These are phyloP conservation scores for Himalopsyche japonica DNA, from an alignment of 2,888 invertebrate genomes.

Conservation along the genomic window DNA sequence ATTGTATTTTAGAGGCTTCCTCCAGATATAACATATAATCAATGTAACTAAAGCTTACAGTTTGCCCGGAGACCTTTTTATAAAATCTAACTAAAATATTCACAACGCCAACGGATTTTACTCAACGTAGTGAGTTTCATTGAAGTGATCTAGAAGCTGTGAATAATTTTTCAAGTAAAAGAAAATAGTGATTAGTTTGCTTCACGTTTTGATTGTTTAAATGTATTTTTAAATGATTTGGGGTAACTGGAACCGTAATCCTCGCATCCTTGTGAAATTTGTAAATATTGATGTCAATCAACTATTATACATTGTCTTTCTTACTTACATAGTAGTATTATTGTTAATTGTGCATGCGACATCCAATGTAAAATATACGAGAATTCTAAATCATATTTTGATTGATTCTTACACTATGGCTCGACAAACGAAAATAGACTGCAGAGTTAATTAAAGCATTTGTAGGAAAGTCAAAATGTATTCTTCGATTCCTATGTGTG, in stretches of 20 bases:
- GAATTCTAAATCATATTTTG: not conserved
- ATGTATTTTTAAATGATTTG: not conserved
- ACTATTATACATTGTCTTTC: not conserved
- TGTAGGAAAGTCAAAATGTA: too few relatives aligned
- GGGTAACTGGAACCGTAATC: not conserved
- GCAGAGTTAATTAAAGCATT: too few relatives aligned
- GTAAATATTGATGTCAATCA: not conserved
- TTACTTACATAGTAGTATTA: not conserved
- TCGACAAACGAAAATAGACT: too few relatives aligned
- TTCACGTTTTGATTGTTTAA: not conserved
- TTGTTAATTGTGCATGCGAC: not conserved
- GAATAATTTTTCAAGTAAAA: not conserved
- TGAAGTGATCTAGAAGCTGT: not conserved
- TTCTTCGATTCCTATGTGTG: too few relatives aligned
- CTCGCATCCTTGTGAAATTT: not conserved
- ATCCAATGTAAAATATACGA: not conserved
- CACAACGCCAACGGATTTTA: too few relatives aligned
- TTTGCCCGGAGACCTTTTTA: too few relatives aligned
- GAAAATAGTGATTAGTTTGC: not conserved
- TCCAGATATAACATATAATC: not conserved
- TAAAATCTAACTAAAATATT: too few relatives aligned
- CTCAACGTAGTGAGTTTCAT: not conserved
- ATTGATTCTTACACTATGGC: too few relatives aligned
- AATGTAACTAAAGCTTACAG: too few relatives aligned
- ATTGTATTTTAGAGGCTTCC: not conserved